phyloP scores from a whole-genome alignment of 2,113 vertebrate genomes.

The Sapajus apella region DNA sequence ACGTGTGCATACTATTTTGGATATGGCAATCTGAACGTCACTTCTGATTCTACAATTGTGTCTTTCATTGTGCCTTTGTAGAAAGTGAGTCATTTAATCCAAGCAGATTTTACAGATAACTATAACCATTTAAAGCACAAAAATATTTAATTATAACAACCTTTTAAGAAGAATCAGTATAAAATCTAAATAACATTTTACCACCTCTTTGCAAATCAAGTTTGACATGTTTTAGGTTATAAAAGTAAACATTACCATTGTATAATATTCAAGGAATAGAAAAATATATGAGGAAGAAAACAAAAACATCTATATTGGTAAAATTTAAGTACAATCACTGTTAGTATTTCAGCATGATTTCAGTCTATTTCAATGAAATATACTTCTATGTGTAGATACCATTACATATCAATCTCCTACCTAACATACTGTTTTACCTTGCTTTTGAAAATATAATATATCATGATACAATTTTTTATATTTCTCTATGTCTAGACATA shows the following conservation, averaged over 20 bases:
- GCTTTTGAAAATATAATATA: background rate
- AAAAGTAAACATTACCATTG: background rate
- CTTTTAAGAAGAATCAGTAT: background rate
- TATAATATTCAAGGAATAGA: background rate
- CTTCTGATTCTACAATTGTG: background rate
- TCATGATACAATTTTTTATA: background rate
- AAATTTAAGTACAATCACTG: background rate
- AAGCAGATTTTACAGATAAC: background rate
- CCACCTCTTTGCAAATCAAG: background rate
- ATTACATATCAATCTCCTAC: background rate
- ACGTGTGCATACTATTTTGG: background rate
- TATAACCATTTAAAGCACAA: background rate
- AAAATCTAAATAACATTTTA: background rate
- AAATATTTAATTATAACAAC: background rate
- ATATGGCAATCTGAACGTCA: background rate
- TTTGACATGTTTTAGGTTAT: background rate
- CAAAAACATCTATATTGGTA: background rate
- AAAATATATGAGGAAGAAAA: background rate
- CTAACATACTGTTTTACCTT: background rate
- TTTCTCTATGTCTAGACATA: background rate
- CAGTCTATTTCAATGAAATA: background rate
- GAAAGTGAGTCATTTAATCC: background rate
- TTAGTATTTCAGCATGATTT: conserved; percentile 6
- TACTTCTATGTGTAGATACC: background rate
- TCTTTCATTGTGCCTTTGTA: background rate